Evolutionary conservation across 2,888 invertebrate species (phyloP).

Genomic region (Hirudinaria manillensis): DNA sequence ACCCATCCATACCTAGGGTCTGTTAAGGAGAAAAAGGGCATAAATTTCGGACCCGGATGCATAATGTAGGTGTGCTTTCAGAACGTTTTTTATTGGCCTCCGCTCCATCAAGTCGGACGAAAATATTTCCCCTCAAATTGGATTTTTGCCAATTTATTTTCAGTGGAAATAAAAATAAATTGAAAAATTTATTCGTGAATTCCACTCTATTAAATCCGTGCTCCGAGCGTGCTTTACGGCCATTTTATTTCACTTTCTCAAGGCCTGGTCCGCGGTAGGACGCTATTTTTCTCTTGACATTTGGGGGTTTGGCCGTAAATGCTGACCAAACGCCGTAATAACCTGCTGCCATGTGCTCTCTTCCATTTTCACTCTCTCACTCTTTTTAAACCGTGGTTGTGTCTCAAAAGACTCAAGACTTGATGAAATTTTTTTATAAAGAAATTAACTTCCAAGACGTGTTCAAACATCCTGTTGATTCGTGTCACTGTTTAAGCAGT

Average conservation of each 20-base stretch:
- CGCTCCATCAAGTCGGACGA: slow-evolving; percentile 22
- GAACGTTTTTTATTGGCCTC: slow-evolving; percentile 28
- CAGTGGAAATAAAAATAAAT: slow-evolving; percentile 27
- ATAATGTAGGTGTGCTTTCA: slow-evolving; percentile 12
- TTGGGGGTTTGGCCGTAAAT: too few relatives aligned
- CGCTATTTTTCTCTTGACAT: too few relatives aligned
- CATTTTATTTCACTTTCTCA: slow-evolving; percentile 2
- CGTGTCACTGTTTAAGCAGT: too few relatives aligned
- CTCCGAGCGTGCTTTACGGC: neutral
- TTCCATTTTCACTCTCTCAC: too few relatives aligned
- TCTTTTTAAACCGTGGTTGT: too few relatives aligned
- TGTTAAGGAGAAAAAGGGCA: slow-evolving; percentile 1
- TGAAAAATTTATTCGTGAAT: slow-evolving; percentile 28
- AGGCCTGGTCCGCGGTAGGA: neutral
- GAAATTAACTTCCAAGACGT: too few relatives aligned
- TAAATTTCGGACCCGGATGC: slow-evolving; percentile 5
- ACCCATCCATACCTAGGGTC: neutral
- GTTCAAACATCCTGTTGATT: too few relatives aligned
- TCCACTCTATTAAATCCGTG: slow-evolving; percentile 15
- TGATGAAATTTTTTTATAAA: too few relatives aligned
- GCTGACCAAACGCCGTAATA: too few relatives aligned
- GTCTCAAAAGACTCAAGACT: too few relatives aligned
- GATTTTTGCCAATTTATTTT: slow-evolving; percentile 33
- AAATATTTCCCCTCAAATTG: slow-evolving; percentile 31
- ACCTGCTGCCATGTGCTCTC: too few relatives aligned